A percentile compares a stretch with the other conserved stretches of the same genome.
Conservation (phyloP, 2,113 vertebrate genomes). For the Paedocypris sp. region DNA sequence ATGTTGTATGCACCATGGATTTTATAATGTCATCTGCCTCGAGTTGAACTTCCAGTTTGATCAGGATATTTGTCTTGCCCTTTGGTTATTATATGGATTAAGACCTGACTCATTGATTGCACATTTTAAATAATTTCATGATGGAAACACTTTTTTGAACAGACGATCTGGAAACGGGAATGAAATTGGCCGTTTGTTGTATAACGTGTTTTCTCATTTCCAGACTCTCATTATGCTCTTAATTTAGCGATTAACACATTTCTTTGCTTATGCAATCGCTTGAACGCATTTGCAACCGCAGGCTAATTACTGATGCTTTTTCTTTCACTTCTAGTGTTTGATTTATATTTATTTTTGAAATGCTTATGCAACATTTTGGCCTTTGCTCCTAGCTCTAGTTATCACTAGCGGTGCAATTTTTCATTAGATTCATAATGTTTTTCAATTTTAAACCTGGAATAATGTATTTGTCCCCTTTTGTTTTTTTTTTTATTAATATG, state of each 20-base stretch:
- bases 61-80: no score
- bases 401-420: not conserved
- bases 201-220: slow-evolving; percentile 20
- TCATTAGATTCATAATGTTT: no score
- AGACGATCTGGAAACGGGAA: not conserved
- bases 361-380: slow-evolving; percentile 2
- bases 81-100: no score
- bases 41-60: no score
- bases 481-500: not conserved
- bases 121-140: no score
- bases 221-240: slow-evolving; percentile 39
- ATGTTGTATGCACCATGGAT: no score
- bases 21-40: no score
- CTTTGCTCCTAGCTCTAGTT: not conserved
- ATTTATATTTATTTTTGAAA: not conserved
- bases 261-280: slow-evolving; percentile 45
- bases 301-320: slow-evolving; percentile 35
- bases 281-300: slow-evolving; percentile 37
- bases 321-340: slow-evolving; percentile 12
- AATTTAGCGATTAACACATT: slow-evolving; percentile 43
- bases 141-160: slow-evolving; percentile 7
- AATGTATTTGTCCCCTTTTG: not conserved
- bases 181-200: slow-evolving; percentile 10
- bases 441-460: no score
- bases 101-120: no score